Evolutionary conservation across 2,888 invertebrate species (phyloP).

Genomic region (Lasioglossum zephyrum): DNA sequence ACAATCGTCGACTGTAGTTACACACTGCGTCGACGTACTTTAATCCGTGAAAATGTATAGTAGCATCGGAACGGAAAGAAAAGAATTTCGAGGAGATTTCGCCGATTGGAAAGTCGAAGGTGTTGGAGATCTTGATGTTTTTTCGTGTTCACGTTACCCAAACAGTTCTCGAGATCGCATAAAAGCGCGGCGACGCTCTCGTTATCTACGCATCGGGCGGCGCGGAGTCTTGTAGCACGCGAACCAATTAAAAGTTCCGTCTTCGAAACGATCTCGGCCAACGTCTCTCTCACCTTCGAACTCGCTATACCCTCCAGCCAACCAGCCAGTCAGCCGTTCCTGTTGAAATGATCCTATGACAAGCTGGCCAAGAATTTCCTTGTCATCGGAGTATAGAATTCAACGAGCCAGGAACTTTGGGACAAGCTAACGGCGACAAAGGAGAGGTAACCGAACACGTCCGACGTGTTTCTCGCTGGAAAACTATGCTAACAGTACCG

Average conservation of each 20-base stretch:
- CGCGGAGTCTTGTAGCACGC: conserved; percentile 28
- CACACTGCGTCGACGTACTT: no score
- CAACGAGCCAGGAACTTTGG: neutral
- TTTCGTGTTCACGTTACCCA: neutral
- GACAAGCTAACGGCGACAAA: neutral
- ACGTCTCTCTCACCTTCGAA: conserved; percentile 19
- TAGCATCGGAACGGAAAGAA: neutral
- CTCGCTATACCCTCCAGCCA: neutral
- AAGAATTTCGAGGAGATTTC: neutral
- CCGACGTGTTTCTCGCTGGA: conserved; percentile 5
- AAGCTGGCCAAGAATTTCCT: conserved; percentile 62
- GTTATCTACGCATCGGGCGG: conserved; percentile 45
- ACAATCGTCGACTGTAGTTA: no score
- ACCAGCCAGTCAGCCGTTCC: conserved; percentile 21
- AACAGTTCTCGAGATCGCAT: neutral
- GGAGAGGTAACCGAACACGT: conserved; percentile 16
- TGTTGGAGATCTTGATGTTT: neutral
- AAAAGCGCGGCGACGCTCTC: conserved; percentile 18
- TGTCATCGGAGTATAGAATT: conserved; percentile 54
- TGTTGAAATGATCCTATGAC: conserved; percentile 60
- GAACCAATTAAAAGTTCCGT: conserved; percentile 74
- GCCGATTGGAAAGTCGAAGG: neutral
- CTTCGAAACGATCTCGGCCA: conserved; percentile 22
- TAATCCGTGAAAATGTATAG: no score
- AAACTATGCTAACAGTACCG: neutral